A percentile compares a stretch with the other conserved stretches of the same genome.
Evolutionary conservation across 2,888 invertebrate genomes (phyloP).

Genomic region (Agriopis marginaria): DNA sequence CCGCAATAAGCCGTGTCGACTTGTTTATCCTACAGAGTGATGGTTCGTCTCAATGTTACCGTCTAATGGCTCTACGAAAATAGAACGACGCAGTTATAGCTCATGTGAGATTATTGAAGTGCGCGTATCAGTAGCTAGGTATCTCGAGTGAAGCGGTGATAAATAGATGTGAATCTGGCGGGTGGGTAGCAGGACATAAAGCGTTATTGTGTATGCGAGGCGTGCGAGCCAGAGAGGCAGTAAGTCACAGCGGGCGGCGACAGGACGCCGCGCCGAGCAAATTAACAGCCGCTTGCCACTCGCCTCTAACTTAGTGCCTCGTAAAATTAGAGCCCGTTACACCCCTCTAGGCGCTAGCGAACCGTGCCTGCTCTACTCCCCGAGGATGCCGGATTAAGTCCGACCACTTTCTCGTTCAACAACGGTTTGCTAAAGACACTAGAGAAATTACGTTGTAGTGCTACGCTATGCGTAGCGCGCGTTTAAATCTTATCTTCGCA

Average conservation of each 20-base stretch:
- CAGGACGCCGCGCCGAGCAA: constrained; percentile 78
- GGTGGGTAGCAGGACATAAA: constrained; percentile 49
- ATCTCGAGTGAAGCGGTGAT: constrained; percentile 52
- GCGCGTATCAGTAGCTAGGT: constrained; percentile 52
- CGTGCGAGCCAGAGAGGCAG: constrained; percentile 52
- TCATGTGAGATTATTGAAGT: constrained; percentile 55
- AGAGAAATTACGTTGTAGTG: constrained; percentile 36
- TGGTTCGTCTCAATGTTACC: constrained; percentile 62
- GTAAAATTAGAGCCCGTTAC: constrained; percentile 82
- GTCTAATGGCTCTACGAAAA: constrained; percentile 59
- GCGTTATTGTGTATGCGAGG: constrained; percentile 56
- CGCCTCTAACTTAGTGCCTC: constrained; percentile 83
- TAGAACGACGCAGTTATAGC: constrained; percentile 53
- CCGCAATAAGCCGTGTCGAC: constrained; percentile 68
- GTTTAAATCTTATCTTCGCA: constrained; percentile 35
- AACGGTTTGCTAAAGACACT: constrained; percentile 61
- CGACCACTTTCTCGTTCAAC: constrained; percentile 66
- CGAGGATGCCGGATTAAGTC: constrained; percentile 64
- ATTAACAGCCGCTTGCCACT: constrained; percentile 83
- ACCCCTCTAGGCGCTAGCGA: constrained; percentile 70
- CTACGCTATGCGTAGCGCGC: constrained; percentile 14
- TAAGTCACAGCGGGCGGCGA: constrained; percentile 84
- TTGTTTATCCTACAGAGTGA: constrained; percentile 65
- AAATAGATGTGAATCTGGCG: constrained; percentile 63
- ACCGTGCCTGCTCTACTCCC: constrained; percentile 59